Conservation (phyloP, 2,797 vertebrate species). For the Syngnathus acus region DNA sequence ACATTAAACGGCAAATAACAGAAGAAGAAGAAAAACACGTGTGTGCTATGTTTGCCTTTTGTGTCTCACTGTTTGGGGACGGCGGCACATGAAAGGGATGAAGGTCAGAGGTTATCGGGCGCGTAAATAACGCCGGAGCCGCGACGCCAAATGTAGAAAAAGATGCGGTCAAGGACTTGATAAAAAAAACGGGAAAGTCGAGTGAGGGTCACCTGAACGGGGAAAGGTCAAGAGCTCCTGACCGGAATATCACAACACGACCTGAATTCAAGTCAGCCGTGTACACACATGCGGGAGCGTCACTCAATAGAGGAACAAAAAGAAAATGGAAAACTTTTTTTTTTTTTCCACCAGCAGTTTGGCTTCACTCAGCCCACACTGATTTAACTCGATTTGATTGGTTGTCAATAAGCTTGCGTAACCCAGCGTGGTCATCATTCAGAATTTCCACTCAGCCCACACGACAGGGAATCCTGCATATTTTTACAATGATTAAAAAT, state of each 20-base stretch:
- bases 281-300: too few species aligned
- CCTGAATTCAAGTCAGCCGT: constrained; percentile 9
- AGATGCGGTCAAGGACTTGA: background rate
- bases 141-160: background rate
- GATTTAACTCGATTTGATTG: background rate
- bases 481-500: too few species aligned
- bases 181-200: background rate
- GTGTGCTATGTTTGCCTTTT: background rate
- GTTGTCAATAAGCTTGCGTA: background rate
- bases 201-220: constrained; percentile 42
- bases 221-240: constrained; percentile 30
- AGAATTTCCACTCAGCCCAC: background rate
- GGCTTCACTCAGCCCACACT: background rate
- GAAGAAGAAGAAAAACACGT: background rate
- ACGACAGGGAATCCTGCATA: too few species aligned
- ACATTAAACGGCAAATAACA: background rate
- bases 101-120: background rate
- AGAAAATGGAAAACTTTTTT: background rate
- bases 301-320: background rate
- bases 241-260: constrained; percentile 18
- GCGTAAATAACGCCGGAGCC: background rate
- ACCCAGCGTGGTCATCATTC: background rate
- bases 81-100: background rate
- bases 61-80: background rate
- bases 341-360: background rate